Evolutionary conservation across 1,140 invertebrate species (phyloP).

Genomic region (Euura lappo): DNA sequence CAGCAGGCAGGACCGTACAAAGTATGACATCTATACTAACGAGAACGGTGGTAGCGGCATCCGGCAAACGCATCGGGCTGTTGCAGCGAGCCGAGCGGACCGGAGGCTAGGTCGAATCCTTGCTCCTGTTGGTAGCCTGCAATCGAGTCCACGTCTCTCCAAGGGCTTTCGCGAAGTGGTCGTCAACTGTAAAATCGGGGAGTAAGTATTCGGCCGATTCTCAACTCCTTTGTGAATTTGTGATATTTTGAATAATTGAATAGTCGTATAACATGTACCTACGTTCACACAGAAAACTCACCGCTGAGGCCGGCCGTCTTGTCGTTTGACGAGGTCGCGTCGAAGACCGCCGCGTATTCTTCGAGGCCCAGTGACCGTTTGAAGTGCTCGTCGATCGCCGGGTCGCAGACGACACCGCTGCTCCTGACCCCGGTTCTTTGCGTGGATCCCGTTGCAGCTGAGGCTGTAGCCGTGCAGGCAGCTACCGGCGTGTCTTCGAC

Average conservation of each 20-base stretch:
- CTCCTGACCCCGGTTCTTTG: slow-evolving; percentile 51
- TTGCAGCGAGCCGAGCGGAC: background rate
- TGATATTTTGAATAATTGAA: no score
- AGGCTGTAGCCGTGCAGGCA: slow-evolving; percentile 49
- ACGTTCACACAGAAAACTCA: slow-evolving; percentile 25
- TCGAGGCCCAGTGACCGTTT: slow-evolving; percentile 84
- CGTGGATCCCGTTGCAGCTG: slow-evolving; percentile 42
- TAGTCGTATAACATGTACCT: no score
- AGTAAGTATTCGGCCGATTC: no score
- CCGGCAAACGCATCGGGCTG: background rate
- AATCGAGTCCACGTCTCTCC: slow-evolving; percentile 93
- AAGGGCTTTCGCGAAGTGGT: slow-evolving; percentile 95
- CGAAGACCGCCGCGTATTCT: slow-evolving; percentile 83
- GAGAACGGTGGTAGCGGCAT: slow-evolving; percentile 10
- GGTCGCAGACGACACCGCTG: slow-evolving; percentile 68
- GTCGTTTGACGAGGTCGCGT: slow-evolving; percentile 59
- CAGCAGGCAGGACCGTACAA: no score
- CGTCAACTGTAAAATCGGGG: slow-evolving; percentile 73
- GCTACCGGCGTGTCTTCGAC: slow-evolving; percentile 54
- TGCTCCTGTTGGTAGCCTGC: slow-evolving; percentile 64
- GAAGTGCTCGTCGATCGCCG: slow-evolving; percentile 96
- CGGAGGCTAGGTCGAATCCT: slow-evolving; percentile 50
- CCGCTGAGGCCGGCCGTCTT: slow-evolving; percentile 55
- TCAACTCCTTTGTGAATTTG: no score
- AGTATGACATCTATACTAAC: background rate